Percentiles rank a stretch among this genome's conserved stretches.
Evolutionary conservation across 2,113 vertebrate genomes (phyloP).

Genomic region (Echinops telfairi): DNA sequence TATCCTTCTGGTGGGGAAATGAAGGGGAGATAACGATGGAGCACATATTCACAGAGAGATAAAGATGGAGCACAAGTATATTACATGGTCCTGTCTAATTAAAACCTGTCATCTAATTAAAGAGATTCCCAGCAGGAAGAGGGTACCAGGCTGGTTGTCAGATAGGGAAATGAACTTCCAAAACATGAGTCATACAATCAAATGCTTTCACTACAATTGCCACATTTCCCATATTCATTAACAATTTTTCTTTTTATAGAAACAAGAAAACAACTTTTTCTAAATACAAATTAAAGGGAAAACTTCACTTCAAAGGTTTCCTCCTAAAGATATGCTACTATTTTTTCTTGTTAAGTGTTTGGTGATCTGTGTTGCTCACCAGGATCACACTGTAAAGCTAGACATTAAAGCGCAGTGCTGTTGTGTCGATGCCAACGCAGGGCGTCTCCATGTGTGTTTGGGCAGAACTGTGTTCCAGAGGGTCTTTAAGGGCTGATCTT

Average conservation of each 20-base stretch:
- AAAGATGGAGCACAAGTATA: not conserved
- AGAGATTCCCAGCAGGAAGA: conserved; percentile 5
- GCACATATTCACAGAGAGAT: not conserved
- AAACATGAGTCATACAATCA: conserved; percentile 16
- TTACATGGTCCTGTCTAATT: conserved; percentile 36
- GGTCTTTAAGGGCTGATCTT: not conserved
- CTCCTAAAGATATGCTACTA: not conserved
- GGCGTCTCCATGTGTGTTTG: not conserved
- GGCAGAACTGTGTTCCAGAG: not conserved
- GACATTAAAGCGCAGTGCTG: not conserved
- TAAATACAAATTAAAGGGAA: conserved; percentile 15
- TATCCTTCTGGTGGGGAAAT: conserved; percentile 33
- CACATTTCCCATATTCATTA: not conserved
- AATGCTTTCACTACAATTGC: not conserved
- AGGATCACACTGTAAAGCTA: not conserved
- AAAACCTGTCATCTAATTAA: conserved; percentile 45
- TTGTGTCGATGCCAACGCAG: not conserved
- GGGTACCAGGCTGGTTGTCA: not conserved
- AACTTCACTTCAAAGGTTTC: not conserved
- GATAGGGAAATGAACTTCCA: not conserved
- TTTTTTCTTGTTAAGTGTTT: conserved; percentile 27
- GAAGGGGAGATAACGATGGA: not conserved
- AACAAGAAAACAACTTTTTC: not conserved
- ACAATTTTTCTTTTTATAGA: conserved; percentile 40
- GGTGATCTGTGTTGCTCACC: not conserved